These are phyloP conservation scores for Agrenia bidenticulata DNA, from an alignment of 2,888 invertebrate genomes.

Conservation along the genomic window DNA sequence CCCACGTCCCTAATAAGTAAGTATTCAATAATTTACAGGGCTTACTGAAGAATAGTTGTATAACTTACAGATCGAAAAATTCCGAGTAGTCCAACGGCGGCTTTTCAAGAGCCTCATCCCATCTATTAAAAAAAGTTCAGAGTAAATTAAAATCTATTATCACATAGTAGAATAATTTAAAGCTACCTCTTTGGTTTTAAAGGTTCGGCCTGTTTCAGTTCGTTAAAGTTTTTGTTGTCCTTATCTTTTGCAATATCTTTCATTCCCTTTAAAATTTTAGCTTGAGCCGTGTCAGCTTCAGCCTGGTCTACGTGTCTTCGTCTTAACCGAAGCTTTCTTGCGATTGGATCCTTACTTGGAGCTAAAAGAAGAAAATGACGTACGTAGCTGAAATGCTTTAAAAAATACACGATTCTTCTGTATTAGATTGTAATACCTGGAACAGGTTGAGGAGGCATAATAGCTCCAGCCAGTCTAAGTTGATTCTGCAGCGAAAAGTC, in stretches of 20 bases:
- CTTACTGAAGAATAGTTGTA: constrained; percentile 86
- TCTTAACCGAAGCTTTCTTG: constrained; percentile 85
- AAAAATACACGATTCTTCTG: not conserved
- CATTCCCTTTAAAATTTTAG: constrained; percentile 86
- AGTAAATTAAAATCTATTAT: too few relatives aligned
- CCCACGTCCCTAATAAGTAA: constrained; percentile 95
- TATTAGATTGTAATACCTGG: constrained; percentile 59
- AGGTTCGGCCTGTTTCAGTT: constrained; percentile 68
- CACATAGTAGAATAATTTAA: too few relatives aligned
- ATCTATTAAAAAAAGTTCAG: constrained; percentile 65
- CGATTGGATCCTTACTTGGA: constrained; percentile 83
- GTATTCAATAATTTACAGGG: too few relatives aligned
- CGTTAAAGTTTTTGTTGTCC: constrained; percentile 69
- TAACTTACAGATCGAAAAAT: constrained; percentile 90
- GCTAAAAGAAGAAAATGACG: constrained; percentile 55
- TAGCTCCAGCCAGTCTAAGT: constrained; percentile 85
- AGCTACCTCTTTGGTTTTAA: constrained; percentile 62
- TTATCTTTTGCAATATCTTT: constrained; percentile 81
- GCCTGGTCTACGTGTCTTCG: constrained; percentile 72
- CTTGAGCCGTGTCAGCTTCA: constrained; percentile 81
- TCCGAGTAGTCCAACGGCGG: constrained; percentile 96
- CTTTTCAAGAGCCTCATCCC: constrained; percentile 94
- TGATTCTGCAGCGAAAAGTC: constrained; percentile 98
- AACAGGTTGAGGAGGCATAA: constrained; percentile 71
- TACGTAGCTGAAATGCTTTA: not conserved